phyloP scores from a whole-genome alignment of 1,140 invertebrate genomes.

The Drosophila saltans region DNA sequence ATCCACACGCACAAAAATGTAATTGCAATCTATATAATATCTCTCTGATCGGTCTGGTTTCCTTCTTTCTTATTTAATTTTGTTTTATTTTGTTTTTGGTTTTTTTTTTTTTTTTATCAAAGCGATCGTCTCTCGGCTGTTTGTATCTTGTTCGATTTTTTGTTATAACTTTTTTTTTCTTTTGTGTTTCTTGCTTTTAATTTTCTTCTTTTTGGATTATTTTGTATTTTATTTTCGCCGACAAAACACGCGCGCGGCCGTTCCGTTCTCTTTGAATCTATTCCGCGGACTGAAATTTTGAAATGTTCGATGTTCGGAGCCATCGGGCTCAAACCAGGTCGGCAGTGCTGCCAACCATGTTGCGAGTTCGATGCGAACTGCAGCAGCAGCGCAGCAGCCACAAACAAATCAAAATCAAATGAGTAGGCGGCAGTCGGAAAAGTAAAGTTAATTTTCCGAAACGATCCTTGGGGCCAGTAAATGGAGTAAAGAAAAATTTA shows the following conservation, averaged over 20 bases:
- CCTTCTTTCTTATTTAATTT: neutral
- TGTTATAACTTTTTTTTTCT: neutral
- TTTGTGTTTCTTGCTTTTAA: conserved; percentile 6
- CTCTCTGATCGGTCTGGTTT: conserved; percentile 7
- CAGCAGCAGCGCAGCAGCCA: too few species aligned
- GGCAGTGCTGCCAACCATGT: too few species aligned
- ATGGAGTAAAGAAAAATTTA: too few species aligned
- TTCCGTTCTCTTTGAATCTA: conserved; percentile 2
- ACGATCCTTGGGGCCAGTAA: too few species aligned
- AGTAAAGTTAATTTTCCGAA: too few species aligned
- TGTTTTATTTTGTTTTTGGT: neutral
- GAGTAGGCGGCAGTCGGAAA: too few species aligned
- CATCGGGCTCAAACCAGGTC: too few species aligned
- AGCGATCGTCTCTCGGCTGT: neutral
- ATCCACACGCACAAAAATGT: conserved; percentile 8
- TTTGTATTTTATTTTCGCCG: conserved; percentile 18
- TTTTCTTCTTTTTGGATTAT: conserved; percentile 16
- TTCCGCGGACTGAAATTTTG: conserved; percentile 2
- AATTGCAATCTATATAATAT: conserved; percentile 13
- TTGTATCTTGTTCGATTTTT: neutral
- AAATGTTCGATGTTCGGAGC: neutral
- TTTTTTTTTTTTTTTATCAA: neutral
- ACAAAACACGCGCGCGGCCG: conserved; percentile 9
- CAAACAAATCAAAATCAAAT: too few species aligned
- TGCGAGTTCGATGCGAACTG: neutral